These are phyloP conservation scores for Eupeodes luniger DNA, from an alignment of 2,888 invertebrate species.

Conservation along the genomic window DNA sequence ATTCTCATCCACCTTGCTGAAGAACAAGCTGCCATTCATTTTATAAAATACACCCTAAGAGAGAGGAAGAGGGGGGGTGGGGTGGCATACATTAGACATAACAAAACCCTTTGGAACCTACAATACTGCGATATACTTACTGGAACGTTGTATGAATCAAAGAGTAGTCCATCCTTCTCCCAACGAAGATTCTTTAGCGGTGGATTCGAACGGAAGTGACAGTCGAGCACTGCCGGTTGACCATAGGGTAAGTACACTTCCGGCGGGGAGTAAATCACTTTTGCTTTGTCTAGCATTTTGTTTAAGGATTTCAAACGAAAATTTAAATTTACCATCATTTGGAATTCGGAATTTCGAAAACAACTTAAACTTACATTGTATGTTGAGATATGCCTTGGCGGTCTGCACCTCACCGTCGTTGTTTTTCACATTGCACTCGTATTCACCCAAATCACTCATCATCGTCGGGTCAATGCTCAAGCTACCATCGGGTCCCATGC, in stretches of 20 bases:
- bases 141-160: constrained; percentile 94
- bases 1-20: constrained; percentile 92
- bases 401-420: constrained; percentile 91
- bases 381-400: constrained; percentile 94
- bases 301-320: constrained; percentile 70
- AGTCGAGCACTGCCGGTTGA: constrained; percentile 92
- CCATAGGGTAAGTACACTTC: constrained; percentile 94
- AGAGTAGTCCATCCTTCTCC: constrained; percentile 96
- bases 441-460: constrained; percentile 94
- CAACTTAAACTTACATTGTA: constrained; percentile 90
- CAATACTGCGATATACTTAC: constrained; percentile 73
- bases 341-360: neutral
- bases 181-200: constrained; percentile 94
- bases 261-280: constrained; percentile 93
- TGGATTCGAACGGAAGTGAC: constrained; percentile 96
- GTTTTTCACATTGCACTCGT: constrained; percentile 91
- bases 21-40: constrained; percentile 92
- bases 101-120: neutral
- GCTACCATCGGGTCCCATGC: constrained; percentile 90
- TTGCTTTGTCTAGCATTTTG: constrained; percentile 91
- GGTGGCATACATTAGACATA: constrained; percentile 25
- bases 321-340: constrained; percentile 8
- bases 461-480: constrained; percentile 91
- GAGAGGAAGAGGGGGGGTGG: neutral
- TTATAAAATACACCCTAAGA: constrained; percentile 90